These are phyloP conservation scores for Anoncus sp. DNA, from an alignment of 2,888 invertebrate species.

Conservation along the genomic window DNA sequence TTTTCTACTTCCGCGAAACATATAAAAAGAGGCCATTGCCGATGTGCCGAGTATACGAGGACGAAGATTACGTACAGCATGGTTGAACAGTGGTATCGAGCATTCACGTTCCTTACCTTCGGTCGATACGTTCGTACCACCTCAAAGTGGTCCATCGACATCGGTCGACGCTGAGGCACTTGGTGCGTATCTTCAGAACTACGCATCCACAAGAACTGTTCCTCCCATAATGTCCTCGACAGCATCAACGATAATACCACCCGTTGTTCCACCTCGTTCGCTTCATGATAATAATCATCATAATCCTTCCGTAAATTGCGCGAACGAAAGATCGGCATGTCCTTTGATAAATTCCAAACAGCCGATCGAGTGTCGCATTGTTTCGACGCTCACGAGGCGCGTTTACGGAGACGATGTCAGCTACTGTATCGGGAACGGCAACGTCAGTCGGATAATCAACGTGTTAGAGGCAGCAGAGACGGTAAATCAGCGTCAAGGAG, in stretches of 20 bases:
- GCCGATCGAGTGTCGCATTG: slow-evolving; percentile 74
- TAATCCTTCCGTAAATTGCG: slow-evolving; percentile 20
- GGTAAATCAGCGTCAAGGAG: slow-evolving; percentile 27
- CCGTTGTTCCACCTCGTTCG: slow-evolving; percentile 34
- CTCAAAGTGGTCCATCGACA: slow-evolving; percentile 58
- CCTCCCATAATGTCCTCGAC: slow-evolving; percentile 23
- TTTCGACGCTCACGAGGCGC: slow-evolving; percentile 73
- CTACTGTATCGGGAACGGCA: slow-evolving; percentile 48
- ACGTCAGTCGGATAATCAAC: slow-evolving; percentile 29
- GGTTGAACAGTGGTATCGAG: slow-evolving; percentile 66
- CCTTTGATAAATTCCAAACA: slow-evolving; percentile 75
- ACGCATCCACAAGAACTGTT: slow-evolving; percentile 55
- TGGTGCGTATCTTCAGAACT: slow-evolving; percentile 77
- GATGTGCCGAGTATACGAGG: slow-evolving; percentile 52
- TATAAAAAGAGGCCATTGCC: slow-evolving; percentile 24
- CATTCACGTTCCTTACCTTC: slow-evolving; percentile 69
- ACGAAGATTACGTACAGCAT: slow-evolving; percentile 63
- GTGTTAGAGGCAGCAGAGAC: slow-evolving; percentile 16
- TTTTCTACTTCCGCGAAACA: not conserved
- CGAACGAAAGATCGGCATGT: too few relatives aligned
- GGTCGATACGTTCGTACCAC: slow-evolving; percentile 36
- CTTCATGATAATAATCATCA: slow-evolving; percentile 17
- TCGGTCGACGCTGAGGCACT: slow-evolving; percentile 73
- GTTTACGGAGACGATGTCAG: slow-evolving; percentile 67
- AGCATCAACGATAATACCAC: not conserved